Evolutionary conservation across 2,888 invertebrate genomes (phyloP).

Genomic region (Drosophila pegasa): DNA sequence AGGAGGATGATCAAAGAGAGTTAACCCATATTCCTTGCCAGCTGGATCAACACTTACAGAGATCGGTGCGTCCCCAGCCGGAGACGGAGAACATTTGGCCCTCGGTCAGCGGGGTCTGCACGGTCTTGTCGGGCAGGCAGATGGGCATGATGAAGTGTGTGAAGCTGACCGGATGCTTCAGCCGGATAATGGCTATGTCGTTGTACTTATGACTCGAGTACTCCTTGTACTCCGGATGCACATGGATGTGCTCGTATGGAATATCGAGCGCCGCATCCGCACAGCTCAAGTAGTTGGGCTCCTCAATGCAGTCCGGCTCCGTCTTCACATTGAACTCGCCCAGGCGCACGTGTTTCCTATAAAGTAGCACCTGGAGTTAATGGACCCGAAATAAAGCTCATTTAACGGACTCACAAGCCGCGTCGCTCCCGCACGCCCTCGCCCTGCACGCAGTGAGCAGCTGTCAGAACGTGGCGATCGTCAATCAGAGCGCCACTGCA

Average conservation of each 20-base stretch:
- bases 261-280: slow-evolving; percentile 88
- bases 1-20: slow-evolving; percentile 10
- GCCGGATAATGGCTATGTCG: slow-evolving; percentile 86
- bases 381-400: not conserved
- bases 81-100: slow-evolving; percentile 87
- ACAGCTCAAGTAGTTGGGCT: slow-evolving; percentile 85
- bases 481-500: slow-evolving; percentile 88
- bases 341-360: slow-evolving; percentile 86
- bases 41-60: slow-evolving; percentile 71
- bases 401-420: slow-evolving; percentile 86
- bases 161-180: slow-evolving; percentile 81
- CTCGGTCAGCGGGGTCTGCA: slow-evolving; percentile 80
- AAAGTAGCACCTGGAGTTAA: not conserved
- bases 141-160: slow-evolving; percentile 87
- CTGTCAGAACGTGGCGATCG: slow-evolving; percentile 87
- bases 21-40: not conserved
- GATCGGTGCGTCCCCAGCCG: slow-evolving; percentile 88
- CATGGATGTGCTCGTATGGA: slow-evolving; percentile 87
- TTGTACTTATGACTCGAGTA: slow-evolving; percentile 86
- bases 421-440: slow-evolving; percentile 85
- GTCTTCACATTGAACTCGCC: slow-evolving; percentile 89
- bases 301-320: slow-evolving; percentile 87
- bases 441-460: slow-evolving; percentile 88
- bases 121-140: slow-evolving; percentile 85
- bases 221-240: slow-evolving; percentile 88